Evolutionary conservation across 1,140 invertebrate genomes (phyloP).

Genomic region (Dufourea novaeangliae): DNA sequence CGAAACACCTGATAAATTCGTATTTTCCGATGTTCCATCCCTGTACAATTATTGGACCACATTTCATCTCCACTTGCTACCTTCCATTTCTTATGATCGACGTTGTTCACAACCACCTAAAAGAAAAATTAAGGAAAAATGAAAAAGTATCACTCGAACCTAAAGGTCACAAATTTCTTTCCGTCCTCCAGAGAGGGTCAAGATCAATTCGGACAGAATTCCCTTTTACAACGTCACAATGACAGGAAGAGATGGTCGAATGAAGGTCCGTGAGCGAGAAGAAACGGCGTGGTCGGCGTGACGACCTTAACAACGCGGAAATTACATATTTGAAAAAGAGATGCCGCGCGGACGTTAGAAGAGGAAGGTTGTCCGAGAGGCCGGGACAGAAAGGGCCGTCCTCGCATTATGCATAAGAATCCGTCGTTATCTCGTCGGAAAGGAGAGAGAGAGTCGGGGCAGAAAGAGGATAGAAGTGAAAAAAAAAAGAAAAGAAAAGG

Average conservation of each 20-base stretch:
- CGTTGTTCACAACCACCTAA: too few relatives aligned
- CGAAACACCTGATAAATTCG: too few relatives aligned
- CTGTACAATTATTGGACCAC: too few relatives aligned
- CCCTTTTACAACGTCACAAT: background rate
- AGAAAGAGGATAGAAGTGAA: background rate
- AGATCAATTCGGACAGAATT: background rate
- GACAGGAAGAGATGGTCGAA: background rate
- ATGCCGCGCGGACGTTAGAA: conserved; percentile 30
- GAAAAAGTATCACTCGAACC: too few relatives aligned
- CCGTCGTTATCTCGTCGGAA: conserved; percentile 50
- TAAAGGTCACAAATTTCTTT: too few relatives aligned
- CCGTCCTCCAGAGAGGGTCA: background rate
- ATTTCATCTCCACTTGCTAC: too few relatives aligned
- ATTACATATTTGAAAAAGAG: conserved; percentile 56
- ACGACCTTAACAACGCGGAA: conserved; percentile 62
- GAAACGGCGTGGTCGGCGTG: background rate
- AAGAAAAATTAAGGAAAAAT: too few relatives aligned
- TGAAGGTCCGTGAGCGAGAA: background rate
- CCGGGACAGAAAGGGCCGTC: conserved; percentile 16
- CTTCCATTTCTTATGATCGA: too few relatives aligned
- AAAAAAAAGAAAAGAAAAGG: conserved; percentile 46
- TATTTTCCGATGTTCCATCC: too few relatives aligned
- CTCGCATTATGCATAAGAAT: conserved; percentile 54
- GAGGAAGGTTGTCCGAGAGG: conserved; percentile 8
- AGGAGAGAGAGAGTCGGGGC: conserved; percentile 9